Conservation (phyloP, 2,888 invertebrate species). For the Argynnis bischoffii region DNA sequence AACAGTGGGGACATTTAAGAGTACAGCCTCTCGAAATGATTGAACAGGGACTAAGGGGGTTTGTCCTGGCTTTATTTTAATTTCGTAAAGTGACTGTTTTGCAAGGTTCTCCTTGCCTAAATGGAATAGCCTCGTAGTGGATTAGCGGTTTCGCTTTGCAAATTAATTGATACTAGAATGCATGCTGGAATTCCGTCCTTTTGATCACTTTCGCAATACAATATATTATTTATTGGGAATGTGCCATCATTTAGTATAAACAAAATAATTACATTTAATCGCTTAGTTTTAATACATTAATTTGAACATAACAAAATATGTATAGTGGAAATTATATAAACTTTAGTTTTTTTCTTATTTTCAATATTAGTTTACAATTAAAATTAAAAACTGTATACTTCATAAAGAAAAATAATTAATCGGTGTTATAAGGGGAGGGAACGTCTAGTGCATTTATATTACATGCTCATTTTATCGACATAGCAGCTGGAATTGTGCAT, state of each 20-base stretch:
- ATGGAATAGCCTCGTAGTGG: slow-evolving; percentile 52
- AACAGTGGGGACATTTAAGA: slow-evolving; percentile 69
- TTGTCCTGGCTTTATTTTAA: slow-evolving; percentile 76
- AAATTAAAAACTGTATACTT: neutral
- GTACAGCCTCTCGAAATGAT: slow-evolving; percentile 75
- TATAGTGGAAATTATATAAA: too few relatives aligned
- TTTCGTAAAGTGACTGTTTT: slow-evolving; percentile 79
- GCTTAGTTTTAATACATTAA: too few relatives aligned
- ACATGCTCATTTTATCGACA: slow-evolving; percentile 36
- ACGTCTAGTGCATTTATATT: slow-evolving; percentile 32
- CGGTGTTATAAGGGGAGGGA: slow-evolving; percentile 12
- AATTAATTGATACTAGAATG: slow-evolving; percentile 40
- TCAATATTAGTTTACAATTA: neutral
- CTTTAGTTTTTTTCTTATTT: too few relatives aligned
- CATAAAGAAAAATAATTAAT: neutral
- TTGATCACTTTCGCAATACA: slow-evolving; percentile 24
- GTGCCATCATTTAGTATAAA: too few relatives aligned
- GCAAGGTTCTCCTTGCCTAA: slow-evolving; percentile 66
- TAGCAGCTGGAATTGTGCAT: slow-evolving; percentile 42
- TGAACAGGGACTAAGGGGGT: slow-evolving; percentile 78
- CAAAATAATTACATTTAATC: too few relatives aligned
- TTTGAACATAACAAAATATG: too few relatives aligned
- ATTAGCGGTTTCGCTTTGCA: slow-evolving; percentile 44
- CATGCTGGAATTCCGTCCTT: slow-evolving; percentile 29
- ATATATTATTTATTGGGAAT: slow-evolving; percentile 8